These are phyloP conservation scores for Chaetodon trifascialis DNA, from an alignment of 2,113 vertebrate species.

Conservation along the genomic window DNA sequence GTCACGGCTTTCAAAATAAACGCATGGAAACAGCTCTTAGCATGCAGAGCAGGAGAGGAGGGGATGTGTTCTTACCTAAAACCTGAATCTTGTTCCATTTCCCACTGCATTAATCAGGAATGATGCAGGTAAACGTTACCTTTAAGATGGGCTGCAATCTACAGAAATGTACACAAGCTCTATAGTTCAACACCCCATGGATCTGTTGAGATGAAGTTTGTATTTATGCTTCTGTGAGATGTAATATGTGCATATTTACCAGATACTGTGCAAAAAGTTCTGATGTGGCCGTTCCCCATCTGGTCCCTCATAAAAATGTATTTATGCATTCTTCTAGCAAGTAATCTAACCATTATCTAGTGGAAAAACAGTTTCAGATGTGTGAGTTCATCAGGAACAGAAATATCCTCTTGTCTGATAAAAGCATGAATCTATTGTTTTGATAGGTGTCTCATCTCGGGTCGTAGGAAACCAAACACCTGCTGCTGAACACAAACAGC, in stretches of 20 bases:
- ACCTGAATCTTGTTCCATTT: slow-evolving; percentile 5
- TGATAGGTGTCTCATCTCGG: slow-evolving; percentile 25
- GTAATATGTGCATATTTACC: background rate
- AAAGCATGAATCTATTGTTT: slow-evolving; percentile 12
- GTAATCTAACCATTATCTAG: background rate
- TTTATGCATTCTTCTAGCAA: background rate
- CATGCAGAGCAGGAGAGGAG: slow-evolving; percentile 11
- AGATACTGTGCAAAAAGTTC: background rate
- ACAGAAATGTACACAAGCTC: background rate
- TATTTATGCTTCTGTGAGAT: background rate
- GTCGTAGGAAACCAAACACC: slow-evolving; percentile 33
- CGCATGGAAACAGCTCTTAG: slow-evolving; percentile 33
- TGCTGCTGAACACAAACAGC: slow-evolving; percentile 39
- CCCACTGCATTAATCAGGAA: background rate
- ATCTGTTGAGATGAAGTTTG: background rate
- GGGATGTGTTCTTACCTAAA: background rate
- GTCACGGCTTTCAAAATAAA: slow-evolving; percentile 49
- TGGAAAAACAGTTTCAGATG: slow-evolving; percentile 27
- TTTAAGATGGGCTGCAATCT: background rate
- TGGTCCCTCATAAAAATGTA: background rate
- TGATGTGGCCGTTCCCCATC: background rate
- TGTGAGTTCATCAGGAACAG: slow-evolving; percentile 8
- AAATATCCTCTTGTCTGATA: background rate
- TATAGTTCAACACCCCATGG: background rate
- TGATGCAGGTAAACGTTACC: background rate